Conservation (phyloP, 2,888 invertebrate genomes). For the Philonicus albiceps region DNA sequence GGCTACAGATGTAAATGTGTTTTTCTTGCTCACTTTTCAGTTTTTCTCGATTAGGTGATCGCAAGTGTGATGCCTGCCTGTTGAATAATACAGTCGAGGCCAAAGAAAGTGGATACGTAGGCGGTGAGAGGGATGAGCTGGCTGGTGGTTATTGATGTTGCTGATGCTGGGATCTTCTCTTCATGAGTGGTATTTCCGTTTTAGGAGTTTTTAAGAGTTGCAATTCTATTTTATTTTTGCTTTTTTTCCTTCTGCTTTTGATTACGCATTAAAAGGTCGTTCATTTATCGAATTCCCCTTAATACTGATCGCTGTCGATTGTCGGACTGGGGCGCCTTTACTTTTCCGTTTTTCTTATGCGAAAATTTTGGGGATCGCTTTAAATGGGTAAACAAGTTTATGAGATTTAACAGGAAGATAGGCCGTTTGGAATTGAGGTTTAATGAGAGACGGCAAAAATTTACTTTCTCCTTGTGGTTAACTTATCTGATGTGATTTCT, state of each 20-base stretch:
- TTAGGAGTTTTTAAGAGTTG: slow-evolving; percentile 9
- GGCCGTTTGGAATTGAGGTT: not conserved
- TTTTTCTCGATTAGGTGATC: not conserved
- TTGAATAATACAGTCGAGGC: slow-evolving; percentile 33
- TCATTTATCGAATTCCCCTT: not conserved
- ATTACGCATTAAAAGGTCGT: not conserved
- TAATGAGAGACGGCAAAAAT: not conserved
- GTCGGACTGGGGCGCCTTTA: not conserved
- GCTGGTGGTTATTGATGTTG: not conserved
- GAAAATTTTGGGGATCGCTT: not conserved
- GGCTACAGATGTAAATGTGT: slow-evolving; percentile 22
- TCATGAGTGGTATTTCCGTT: slow-evolving; percentile 29
- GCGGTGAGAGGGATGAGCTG: slow-evolving; percentile 9
- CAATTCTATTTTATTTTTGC: not conserved
- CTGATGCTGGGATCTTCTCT: not conserved
- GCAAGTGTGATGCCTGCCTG: not conserved
- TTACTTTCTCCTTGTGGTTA: not conserved
- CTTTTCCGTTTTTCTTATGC: not conserved
- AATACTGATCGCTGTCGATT: not conserved
- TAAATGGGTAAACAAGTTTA: not conserved
- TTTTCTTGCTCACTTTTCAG: not conserved
- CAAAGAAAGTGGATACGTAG: slow-evolving; percentile 35
- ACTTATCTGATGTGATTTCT: not conserved
- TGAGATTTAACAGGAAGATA: not conserved
- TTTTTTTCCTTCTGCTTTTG: not conserved